Percentiles rank a stretch among this genome's conserved stretches.
phyloP scores from a whole-genome alignment of 2,888 invertebrate species.

The Pomacea canaliculata region DNA sequence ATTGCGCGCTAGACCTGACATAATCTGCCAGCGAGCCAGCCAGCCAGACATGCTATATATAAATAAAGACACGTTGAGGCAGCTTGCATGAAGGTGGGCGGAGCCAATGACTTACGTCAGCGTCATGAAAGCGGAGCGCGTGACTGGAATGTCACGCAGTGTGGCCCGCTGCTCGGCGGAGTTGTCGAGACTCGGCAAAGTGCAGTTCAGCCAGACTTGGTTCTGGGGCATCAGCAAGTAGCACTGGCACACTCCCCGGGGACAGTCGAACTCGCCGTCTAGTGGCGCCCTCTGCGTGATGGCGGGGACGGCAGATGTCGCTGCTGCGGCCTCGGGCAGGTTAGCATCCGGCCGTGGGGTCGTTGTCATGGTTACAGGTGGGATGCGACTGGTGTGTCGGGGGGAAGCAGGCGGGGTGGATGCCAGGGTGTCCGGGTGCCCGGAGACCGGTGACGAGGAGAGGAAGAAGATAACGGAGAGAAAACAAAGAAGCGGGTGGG shows the following conservation, averaged over 20 bases:
- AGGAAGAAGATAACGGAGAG: not conserved
- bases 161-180: constrained; percentile 1
- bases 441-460: not conserved
- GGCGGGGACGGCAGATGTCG: not conserved
- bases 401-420: not conserved
- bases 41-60: too few relatives aligned
- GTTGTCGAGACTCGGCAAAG: constrained; percentile 14
- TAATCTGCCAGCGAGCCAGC: too few relatives aligned
- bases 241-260: constrained; percentile 22
- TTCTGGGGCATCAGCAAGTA: constrained; percentile 9
- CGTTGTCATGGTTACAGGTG: not conserved
- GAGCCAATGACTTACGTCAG: constrained; percentile 2
- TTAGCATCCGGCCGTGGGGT: not conserved
- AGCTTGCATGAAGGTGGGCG: not conserved
- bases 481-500: not conserved
- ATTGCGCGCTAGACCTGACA: too few relatives aligned
- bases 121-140: constrained; percentile 13
- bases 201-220: constrained; percentile 28
- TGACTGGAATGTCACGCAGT: constrained; percentile 5
- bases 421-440: not conserved
- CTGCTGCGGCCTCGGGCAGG: not conserved
- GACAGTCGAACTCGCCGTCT: constrained; percentile 22
- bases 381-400: not conserved
- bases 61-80: not conserved
- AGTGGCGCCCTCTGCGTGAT: not conserved